Base-by-base conservation (phyloP, 2,888 invertebrate species). In the Polylopha cassiicola region DNA sequence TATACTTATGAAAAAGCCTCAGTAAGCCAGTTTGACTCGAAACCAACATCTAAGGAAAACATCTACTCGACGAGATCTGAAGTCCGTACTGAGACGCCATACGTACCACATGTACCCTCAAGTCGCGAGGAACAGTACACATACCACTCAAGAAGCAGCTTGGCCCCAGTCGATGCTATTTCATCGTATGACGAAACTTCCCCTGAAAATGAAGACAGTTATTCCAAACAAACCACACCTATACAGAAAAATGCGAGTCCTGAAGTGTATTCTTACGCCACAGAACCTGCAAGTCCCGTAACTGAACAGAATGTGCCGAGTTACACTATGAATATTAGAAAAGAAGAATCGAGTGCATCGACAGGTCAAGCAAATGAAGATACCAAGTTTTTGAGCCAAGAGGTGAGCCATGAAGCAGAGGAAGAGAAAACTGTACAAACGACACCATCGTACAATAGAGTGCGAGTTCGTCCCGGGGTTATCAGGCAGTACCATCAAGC, bases 361-460 rank as follows among this genome's bases (percentile, higher is more conserved):
- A 48, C 61, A 11, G 17, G 27, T 21, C 28, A 26, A 26, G 28
- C 62, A 65, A 37, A 39, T 36, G 71, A 69, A 44, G 53, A 55
- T 2, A 51, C 54, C 11, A 70, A 68, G 46, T 27, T 47, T 30
- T 48, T 42, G 16, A 66, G 38, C 31, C 54, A 61, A 38, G 65
- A 68, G 37, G 42, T 31, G 13, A 51, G 45, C 11, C 51, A 58
- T 37, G 68, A 72, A 48, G 55, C 58, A 32, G 67, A 73, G 43
- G 65, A 65, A 28, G 75, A 75, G 51, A 71, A 75, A 44, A 73
- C 77, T 44, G 70, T 77, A 10, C 77, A 81, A 60, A 84, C 85
- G 13, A 82, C 85, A 16, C 79, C 80, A 6, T 78, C 82, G 1
- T 84, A 81, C 39, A 79, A 80, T 39, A 68, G 78, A 56, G 78